Evolutionary conservation across 1,140 invertebrate species (phyloP).

Genomic region (Saccostrea echinata): DNA sequence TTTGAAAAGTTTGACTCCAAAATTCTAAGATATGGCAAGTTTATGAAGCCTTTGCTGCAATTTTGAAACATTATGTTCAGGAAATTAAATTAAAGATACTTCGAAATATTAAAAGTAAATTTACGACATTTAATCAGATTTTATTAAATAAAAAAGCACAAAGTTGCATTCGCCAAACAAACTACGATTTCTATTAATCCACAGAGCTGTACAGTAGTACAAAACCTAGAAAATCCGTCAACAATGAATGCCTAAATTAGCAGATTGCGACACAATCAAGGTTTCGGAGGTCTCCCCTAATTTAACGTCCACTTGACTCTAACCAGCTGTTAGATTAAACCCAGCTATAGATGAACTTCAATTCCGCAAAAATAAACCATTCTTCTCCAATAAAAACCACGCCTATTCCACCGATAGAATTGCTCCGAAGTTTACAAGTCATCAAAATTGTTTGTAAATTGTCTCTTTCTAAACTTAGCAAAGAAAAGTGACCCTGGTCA

Average conservation of each 20-base stretch:
- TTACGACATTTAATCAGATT: too few species aligned
- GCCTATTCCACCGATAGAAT: background rate
- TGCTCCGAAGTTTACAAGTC: slow-evolving; percentile 9
- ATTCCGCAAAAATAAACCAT: slow-evolving; percentile 12
- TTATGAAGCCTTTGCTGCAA: too few species aligned
- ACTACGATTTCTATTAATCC: too few species aligned
- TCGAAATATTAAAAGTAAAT: too few species aligned
- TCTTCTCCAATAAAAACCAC: slow-evolving; percentile 24
- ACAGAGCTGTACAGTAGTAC: too few species aligned
- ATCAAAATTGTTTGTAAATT: slow-evolving; percentile 32
- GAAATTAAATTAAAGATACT: too few species aligned
- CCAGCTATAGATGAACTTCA: slow-evolving; percentile 4
- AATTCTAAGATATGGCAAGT: too few species aligned
- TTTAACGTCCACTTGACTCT: slow-evolving; percentile 36
- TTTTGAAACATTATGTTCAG: too few species aligned
- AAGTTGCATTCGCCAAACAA: too few species aligned
- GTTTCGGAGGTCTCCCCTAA: slow-evolving; percentile 30
- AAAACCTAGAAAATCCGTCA: background rate
- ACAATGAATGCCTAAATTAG: slow-evolving; percentile 8
- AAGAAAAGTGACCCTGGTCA: slow-evolving; percentile 6
- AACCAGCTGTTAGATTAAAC: slow-evolving; percentile 31
- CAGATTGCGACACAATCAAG: slow-evolving; percentile 33
- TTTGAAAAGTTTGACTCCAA: too few species aligned
- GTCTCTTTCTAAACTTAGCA: slow-evolving; percentile 5
- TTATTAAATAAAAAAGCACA: too few species aligned